Base-by-base conservation (phyloP, 2,888 invertebrate genomes). In the Meghimatium bilineatum region DNA sequence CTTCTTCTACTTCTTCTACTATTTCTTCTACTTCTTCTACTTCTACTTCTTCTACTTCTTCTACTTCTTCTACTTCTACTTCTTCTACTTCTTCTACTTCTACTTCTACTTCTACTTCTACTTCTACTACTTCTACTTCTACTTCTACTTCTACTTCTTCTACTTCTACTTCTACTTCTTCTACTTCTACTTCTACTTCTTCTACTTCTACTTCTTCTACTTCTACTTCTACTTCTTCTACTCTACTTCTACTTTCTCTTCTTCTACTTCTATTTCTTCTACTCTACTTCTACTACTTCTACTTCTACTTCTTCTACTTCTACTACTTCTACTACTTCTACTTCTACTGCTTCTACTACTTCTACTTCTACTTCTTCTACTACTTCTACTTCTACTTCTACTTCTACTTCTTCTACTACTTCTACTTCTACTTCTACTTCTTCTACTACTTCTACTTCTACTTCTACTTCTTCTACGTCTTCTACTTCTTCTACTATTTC, bases 101-200 rank as follows among this genome's bases (percentile, higher is more conserved):
- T 38, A 32, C 20, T 82, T 32, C 36, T 29, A 32, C 49, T 63
- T 3, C 49, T 26, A 23, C 44, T 56, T 29, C 36, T 5, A 8
- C 34, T 82, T 8, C 44, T n/a, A 12, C 32, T 32, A 32, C 34
- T 67, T 29, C 34, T 29, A 34, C 29, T 32, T 14, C 67, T 29
- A 32, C 32, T 34, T 32, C 67, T 67, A 67, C 34, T 34, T 38
- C 63, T 56, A 75, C 38, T 32, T 17, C 32, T 49, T 38, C 32
- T n/a, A 12, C 49, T 49, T 74, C 49, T 29, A 17, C 34, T 32
- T 67, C 67, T 67, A 32, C 32, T 67, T 32, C 60, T 60, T 60
- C 60, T 60, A 60, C 60, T 60, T 60, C 60, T 60, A 23, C 60
- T 60, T 23, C 60, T 60, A 60, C 60, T 60, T 60, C 60, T 60